Evolutionary conservation across 2,113 vertebrate species (phyloP).

Genomic region (Tilapia sparmanii): DNA sequence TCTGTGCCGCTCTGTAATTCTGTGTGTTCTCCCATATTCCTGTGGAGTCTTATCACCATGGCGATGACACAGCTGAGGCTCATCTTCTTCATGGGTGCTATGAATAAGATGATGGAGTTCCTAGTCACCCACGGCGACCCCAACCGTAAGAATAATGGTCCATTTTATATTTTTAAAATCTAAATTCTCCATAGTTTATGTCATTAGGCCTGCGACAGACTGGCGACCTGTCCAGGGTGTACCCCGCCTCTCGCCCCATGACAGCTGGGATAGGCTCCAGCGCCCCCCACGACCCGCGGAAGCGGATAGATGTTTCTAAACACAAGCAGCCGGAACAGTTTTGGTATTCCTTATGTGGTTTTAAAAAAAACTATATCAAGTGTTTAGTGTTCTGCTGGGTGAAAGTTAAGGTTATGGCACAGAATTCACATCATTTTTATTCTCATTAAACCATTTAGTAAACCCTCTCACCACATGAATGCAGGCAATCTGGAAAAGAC

Average conservation of each 20-base stretch:
- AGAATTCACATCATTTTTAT: neutral
- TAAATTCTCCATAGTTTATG: neutral
- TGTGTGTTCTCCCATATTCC: constrained; percentile 78
- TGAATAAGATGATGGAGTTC: constrained; percentile 86
- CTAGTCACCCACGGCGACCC: constrained; percentile 62
- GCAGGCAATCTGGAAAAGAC: neutral
- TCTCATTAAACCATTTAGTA: neutral
- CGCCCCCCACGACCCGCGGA: accelerated
- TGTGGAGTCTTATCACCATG: constrained; percentile 85
- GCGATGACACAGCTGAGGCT: constrained; percentile 81
- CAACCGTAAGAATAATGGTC: constrained; percentile 31
- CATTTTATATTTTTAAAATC: neutral
- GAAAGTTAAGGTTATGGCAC: neutral
- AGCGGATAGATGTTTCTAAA: neutral
- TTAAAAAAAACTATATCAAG: neutral
- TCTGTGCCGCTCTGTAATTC: constrained; percentile 68
- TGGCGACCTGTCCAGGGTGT: accelerated
- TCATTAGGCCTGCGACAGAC: neutral
- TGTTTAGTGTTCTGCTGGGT: neutral
- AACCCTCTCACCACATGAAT: neutral
- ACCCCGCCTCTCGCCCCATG: neutral
- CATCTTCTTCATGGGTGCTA: constrained; percentile 87
- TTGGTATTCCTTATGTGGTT: neutral
- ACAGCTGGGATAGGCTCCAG: neutral
- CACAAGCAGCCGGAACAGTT: neutral